These are phyloP conservation scores for Cylindroiulus punctatus DNA, from an alignment of 2,888 invertebrate species.

Conservation along the genomic window DNA sequence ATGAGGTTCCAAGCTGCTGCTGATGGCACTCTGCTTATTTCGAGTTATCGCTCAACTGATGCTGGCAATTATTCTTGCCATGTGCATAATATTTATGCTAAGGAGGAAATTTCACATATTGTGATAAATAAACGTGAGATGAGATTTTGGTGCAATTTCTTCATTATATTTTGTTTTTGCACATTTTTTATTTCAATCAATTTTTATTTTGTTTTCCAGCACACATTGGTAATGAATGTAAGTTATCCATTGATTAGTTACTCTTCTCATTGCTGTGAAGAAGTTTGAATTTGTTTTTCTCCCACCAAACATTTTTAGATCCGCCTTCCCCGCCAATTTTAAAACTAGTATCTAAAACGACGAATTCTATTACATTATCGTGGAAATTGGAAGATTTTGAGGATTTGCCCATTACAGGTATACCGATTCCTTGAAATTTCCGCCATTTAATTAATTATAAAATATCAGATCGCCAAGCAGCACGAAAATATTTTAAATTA, in stretches of 20 bases:
- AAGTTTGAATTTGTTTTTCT: background rate
- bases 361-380: conserved; percentile 47
- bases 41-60: conserved; percentile 68
- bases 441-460: background rate
- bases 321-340: conserved; percentile 50
- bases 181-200: background rate
- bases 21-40: conserved; percentile 65
- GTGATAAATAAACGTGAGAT: conserved; percentile 56
- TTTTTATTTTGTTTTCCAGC: conserved; percentile 6
- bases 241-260: background rate
- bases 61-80: conserved; percentile 87
- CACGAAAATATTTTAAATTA: background rate
- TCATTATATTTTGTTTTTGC: background rate
- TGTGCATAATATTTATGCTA: conserved; percentile 84
- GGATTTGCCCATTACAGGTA: conserved; percentile 52
- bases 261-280: background rate
- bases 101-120: conserved; percentile 73
- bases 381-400: conserved; percentile 54
- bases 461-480: background rate
- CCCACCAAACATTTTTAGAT: conserved; percentile 11
- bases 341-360: conserved; percentile 23
- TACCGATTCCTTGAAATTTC: background rate
- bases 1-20: conserved; percentile 60
- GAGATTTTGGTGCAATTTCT: background rate
- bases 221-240: conserved; percentile 1